A percentile compares a stretch with the other conserved stretches of the same genome.
phyloP scores from a whole-genome alignment of 2,797 vertebrate species.

The Micropoecilia bifurca region DNA sequence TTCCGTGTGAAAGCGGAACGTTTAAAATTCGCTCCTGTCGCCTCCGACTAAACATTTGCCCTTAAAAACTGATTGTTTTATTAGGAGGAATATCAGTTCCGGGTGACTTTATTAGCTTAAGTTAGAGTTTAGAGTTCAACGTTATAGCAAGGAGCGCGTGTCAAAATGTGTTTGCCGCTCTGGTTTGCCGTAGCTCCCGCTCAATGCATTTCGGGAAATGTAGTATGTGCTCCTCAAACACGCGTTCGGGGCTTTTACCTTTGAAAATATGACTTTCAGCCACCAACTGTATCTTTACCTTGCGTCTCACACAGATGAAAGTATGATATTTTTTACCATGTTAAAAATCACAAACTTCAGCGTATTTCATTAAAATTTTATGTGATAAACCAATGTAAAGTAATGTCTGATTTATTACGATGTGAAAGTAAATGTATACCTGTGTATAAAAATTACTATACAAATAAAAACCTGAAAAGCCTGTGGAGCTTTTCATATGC shows the following conservation, averaged over 20 bases:
- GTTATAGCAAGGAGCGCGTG: no score
- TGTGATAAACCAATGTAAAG: background rate
- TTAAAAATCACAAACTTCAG: background rate
- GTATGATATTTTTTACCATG: background rate
- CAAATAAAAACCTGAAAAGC: background rate
- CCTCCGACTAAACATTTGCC: background rate
- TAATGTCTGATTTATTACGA: background rate
- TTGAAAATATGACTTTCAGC: no score
- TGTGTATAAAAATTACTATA: background rate
- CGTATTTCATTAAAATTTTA: background rate
- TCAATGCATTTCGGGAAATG: constrained; percentile 39
- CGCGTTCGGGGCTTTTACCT: background rate
- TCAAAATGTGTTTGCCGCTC: background rate
- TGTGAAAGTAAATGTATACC: background rate
- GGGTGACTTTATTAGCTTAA: background rate
- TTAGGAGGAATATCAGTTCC: fast-evolving
- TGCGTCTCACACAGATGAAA: background rate
- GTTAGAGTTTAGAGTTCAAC: background rate
- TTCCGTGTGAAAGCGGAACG: background rate
- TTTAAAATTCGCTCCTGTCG: fast-evolving
- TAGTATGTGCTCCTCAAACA: background rate
- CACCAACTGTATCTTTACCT: background rate
- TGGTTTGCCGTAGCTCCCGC: constrained; percentile 41
- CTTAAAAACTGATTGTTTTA: fast-evolving
- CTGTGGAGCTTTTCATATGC: background rate